These are phyloP conservation scores for Cataglyphis livida DNA, from an alignment of 2,888 invertebrate genomes.

Conservation along the genomic window DNA sequence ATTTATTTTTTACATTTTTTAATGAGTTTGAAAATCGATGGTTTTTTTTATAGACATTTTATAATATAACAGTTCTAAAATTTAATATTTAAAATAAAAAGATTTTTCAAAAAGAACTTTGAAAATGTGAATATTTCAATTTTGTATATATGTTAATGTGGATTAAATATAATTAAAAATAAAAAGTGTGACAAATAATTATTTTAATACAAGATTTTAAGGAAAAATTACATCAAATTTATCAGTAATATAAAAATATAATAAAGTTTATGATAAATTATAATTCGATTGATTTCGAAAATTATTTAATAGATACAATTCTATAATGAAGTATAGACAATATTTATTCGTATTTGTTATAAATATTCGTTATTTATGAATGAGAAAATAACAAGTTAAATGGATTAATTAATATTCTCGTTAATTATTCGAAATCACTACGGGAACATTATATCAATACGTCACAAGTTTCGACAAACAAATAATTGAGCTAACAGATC, in stretches of 20 bases:
- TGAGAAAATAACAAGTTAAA: not conserved
- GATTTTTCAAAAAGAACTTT: not conserved
- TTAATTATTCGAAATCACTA: not conserved
- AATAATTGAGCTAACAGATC: slow-evolving; percentile 29
- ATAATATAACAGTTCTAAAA: not conserved
- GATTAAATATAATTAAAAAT: not conserved
- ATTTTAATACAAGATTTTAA: not conserved
- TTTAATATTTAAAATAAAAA: not conserved
- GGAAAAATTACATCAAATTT: not conserved
- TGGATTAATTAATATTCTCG: not conserved
- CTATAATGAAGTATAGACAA: not conserved
- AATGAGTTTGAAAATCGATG: not conserved
- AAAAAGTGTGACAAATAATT: not conserved
- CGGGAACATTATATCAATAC: not conserved
- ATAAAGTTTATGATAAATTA: not conserved
- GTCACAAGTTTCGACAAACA: not conserved
- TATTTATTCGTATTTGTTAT: not conserved
- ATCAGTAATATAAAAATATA: not conserved
- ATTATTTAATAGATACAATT: not conserved
- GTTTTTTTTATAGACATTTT: not conserved
- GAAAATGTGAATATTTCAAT: not conserved
- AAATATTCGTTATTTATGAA: not conserved
- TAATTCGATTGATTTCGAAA: not conserved
- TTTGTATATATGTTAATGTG: not conserved
- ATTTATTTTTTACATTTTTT: not conserved